Base-by-base conservation (phyloP, 2,888 invertebrate genomes). In the Globia sparganii region DNA sequence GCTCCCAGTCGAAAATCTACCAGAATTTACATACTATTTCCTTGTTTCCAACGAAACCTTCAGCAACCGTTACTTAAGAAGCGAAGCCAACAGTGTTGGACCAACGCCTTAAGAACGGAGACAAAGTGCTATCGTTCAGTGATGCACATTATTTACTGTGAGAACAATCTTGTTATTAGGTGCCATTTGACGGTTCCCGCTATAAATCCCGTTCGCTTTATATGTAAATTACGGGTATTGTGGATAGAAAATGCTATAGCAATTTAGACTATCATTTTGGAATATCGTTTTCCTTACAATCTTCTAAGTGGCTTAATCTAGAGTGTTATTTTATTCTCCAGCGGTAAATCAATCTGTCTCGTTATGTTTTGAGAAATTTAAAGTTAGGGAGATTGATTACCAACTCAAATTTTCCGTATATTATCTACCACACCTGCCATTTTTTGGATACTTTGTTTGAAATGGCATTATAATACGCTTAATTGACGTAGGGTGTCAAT, bases 111-210 rank as follows among this genome's bases (percentile, higher is more conserved):
- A 69, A 71, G 66, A 68, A 75, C 78, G 80, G 87, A 89, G 87
- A 89, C 86, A 83, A 86, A 81, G 78, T 82, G 80, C 86, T 83
- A 84, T 84, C 83, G 77, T 86, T 87, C 75, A 78, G 77, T 62
- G 85, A 81, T 87, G 86, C 89, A 90, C 92, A 90, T 91, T 89
- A 88, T 88, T 80, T 83, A 89, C 84, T 88, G 91, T 92, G 92
- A 86, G 92, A 92, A 91, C 87, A 72, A 78, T 73, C 80, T 88
- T 84, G 87, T 89, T 88, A 91, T 89, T 88, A 83, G 87, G 80
- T 78, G 78, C 73, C 78, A 85, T 82, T 85, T 85, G 72, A 58
- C 34, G 49, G 84, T 85, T 88, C 86, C 89, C 89, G 91, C 87
- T 90, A 90, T 80, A 85, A 85, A 89, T 89, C 77, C 79, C 75